Evolutionary conservation across 2,113 vertebrate species (phyloP), one percentile per base, ranked within the genome.

Genomic region (Ornithorhynchus anatinus): DNA sequence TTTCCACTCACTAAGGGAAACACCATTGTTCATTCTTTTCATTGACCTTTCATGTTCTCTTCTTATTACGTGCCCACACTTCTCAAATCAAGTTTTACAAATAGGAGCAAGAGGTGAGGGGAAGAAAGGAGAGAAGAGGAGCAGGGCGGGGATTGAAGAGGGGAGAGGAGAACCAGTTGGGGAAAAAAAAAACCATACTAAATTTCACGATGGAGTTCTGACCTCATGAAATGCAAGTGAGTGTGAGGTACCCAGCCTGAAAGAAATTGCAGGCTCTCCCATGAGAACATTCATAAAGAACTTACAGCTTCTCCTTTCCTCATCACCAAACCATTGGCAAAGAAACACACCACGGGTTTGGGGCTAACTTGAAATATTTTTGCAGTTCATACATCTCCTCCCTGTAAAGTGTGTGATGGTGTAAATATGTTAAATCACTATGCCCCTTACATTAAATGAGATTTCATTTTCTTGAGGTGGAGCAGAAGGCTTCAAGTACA

Each of bases 291-390:
- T 52, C n/a, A 13, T 50, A 48, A 58, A 77, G 29, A 3, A 65
- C 51, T n/a, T 25, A 17, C 2, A 25, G 8, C 17, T 32, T 48
- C 23, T 74, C 6, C 42, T 19, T 19, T 63, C 23, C 17, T 68
- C 20, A 59, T 19, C 52, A 39, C 6, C 53, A 81, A 27, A 61
- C 9, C 75, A 38, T 8, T 11, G 44, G 29, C 68, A 44, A 36
- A 13, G 13, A 0, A 52, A 20, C 0, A 0, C 2, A 1, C 5
- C 19, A 3, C 14, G 6, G n/a, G 27, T 52, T 14, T 43, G 5
- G 23, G 23, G 14, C 17, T 19, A 48, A 5, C 22, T n/a, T n/a
- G n/a, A 10, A 27, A 3, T 13, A 53, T 17, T 29, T 19, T 14
- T 43, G 40, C 23, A 48, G n/a, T 27, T 16, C 44, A 17, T 2